Conservation (phyloP, 2,797 vertebrate species). For the Rousettus madagascariensis region DNA sequence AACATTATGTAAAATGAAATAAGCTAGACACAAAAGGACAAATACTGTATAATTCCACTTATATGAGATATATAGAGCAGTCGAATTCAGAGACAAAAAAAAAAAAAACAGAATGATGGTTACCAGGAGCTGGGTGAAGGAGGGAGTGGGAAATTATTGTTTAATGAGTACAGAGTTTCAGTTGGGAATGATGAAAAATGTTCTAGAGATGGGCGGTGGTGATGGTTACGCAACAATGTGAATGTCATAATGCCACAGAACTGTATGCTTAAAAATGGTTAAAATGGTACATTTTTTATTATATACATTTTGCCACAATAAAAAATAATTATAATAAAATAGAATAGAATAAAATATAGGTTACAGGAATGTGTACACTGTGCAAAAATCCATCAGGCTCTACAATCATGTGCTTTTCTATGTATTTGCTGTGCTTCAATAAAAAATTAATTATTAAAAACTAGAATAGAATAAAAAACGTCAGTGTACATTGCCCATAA, state of each 20-base stretch:
- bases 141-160: not conserved
- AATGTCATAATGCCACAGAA: not conserved
- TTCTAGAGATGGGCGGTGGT: not conserved
- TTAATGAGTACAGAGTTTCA: not conserved
- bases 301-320: not conserved
- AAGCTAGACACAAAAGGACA: not conserved
- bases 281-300: not conserved
- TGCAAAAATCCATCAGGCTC: not conserved
- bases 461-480: not conserved
- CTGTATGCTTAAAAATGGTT: not conserved
- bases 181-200: not conserved
- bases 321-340: not conserved
- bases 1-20: not conserved
- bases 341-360: not conserved
- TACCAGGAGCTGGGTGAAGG: not conserved
- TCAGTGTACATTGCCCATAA: not conserved
- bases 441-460: not conserved
- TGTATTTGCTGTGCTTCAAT: not conserved
- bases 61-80: not conserved
- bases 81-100: not conserved
- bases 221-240: not conserved
- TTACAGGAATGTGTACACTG: not conserved
- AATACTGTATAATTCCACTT: not conserved
- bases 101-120: not conserved
- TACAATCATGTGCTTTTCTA: not conserved